Base-by-base conservation (phyloP, 2,113 vertebrate genomes). In the Corvus hawaiiensis region DNA sequence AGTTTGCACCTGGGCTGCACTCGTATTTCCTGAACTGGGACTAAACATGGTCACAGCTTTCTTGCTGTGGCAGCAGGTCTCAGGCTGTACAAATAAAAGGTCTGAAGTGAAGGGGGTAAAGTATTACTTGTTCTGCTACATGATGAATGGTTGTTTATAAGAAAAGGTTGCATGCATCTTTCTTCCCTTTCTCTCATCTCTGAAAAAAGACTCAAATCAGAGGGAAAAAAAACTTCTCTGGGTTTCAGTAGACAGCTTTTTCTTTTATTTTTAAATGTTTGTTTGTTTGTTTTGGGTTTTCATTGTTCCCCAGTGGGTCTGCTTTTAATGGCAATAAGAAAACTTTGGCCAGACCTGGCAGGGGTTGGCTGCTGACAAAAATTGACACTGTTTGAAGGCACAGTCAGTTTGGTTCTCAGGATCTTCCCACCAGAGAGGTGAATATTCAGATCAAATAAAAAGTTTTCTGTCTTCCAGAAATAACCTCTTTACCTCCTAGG, bases 1-100 rank as follows among this genome's bases (percentile, higher is more conserved):
- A 52, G 35, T 21, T 44, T 48, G 37, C 80, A 94, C 59, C 73
- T 41, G 92, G 87, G 37, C 85, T 88, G n/a, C 55, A 18, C 88
- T 85, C 68, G 9, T 63, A 17, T 79, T 92, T 88, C 69, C 76
- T 69, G 83, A 96, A 37, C 61, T 9, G 68, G 96, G 82, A 96
- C 95, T 97, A 96, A 97, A 95, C 87, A 93, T 72, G 96, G 94
- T 71, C 87, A 95, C 90, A 92, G 89, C 79, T 95, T 73, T 75
- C 90, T 90, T 94, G 87, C 90, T 96, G 71, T 86, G 80, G 71
- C 93, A 93, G 94, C 94, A 95, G 83, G 89, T 96, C 94, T 94
- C 89, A 95, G 93, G 55, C 94, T 96, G 81, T 48, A 83, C 87
- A 96, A 95, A 85, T 62, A 66, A 9, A 79, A 93, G 55, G 80